Conservation (phyloP, 1,140 invertebrate genomes). For the Pentalonia nigronervosa region DNA sequence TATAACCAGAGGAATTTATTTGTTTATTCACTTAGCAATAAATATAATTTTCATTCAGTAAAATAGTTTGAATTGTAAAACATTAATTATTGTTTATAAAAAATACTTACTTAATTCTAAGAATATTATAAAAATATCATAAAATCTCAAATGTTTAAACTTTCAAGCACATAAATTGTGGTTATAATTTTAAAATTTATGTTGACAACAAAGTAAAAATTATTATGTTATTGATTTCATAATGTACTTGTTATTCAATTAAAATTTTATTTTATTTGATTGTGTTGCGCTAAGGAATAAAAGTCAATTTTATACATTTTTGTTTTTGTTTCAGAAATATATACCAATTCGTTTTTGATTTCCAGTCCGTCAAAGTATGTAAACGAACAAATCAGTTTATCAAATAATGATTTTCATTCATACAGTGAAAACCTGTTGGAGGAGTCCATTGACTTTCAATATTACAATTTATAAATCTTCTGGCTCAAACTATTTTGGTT, state of each 20-base stretch:
- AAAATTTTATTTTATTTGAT: neutral
- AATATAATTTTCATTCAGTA: neutral
- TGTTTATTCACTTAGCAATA: neutral
- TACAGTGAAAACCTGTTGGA: constrained; percentile 50
- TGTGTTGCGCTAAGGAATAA: neutral
- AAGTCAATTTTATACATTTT: constrained; percentile 39
- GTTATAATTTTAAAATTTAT: neutral
- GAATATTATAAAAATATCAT: neutral
- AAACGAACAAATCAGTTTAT: constrained; percentile 49
- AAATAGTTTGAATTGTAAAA: neutral
- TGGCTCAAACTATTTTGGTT: constrained; percentile 29
- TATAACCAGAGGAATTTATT: neutral
- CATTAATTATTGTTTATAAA: constrained; percentile 10
- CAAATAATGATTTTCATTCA: constrained; percentile 56
- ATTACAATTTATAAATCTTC: constrained; percentile 54
- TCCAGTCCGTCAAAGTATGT: constrained; percentile 52
- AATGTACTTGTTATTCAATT: neutral
- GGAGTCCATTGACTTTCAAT: constrained; percentile 55
- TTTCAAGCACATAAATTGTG: neutral
- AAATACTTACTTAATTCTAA: neutral
- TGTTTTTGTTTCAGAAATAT: constrained; percentile 56
- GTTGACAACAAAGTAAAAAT: constrained; percentile 14
- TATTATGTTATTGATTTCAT: neutral
- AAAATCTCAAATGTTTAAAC: neutral
- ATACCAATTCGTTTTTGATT: constrained; percentile 57